phyloP scores from a whole-genome alignment of 2,797 vertebrate species.

The Buphagus erythrorhynchus region DNA sequence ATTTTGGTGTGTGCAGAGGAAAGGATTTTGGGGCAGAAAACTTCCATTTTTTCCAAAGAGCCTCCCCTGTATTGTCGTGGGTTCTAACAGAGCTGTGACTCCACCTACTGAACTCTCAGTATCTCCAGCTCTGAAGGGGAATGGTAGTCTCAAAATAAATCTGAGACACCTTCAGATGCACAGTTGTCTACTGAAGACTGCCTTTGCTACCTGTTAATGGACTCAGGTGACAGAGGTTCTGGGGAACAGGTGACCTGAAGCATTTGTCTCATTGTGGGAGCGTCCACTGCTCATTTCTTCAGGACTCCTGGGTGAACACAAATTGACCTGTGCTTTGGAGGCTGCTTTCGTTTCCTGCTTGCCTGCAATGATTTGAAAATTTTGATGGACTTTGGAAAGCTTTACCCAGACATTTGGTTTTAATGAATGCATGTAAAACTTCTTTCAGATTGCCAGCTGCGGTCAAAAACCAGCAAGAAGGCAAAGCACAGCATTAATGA shows the following conservation, averaged over 20 bases:
- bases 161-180: neutral
- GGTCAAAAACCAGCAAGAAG: neutral
- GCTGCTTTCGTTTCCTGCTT: neutral
- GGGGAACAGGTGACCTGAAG: neutral
- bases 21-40: neutral
- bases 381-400: constrained; percentile 2
- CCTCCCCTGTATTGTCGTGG: neutral
- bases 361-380: neutral
- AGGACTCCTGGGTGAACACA: neutral
- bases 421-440: neutral
- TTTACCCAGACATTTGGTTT: constrained; percentile 19
- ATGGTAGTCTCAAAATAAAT: neutral
- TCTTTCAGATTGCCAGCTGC: neutral
- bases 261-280: accelerated
- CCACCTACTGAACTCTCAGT: neutral
- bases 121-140: neutral
- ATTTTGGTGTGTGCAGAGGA: neutral
- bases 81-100: neutral
- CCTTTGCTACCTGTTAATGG: neutral
- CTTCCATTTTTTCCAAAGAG: neutral
- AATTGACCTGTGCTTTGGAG: neutral
- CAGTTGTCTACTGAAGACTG: neutral
- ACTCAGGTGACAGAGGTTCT: neutral
- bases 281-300: neutral
- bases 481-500: neutral